phyloP scores from a whole-genome alignment of 1,140 invertebrate species.

The Diachasmimorpha longicaudata region DNA sequence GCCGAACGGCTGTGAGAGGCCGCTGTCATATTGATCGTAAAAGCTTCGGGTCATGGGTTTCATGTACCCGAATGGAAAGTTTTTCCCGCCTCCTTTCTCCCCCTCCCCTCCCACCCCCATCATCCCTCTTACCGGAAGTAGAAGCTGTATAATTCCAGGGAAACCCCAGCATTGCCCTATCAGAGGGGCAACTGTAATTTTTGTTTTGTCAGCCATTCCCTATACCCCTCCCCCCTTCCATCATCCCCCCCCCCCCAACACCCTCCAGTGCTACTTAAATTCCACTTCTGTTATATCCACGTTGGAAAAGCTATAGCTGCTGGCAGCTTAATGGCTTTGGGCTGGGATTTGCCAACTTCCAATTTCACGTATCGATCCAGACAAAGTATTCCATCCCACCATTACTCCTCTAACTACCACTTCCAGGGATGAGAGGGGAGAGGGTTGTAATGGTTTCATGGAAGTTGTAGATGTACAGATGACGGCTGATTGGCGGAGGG shows the following conservation, averaged over 20 bases:
- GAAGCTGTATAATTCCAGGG: neutral
- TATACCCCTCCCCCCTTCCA: too few species aligned
- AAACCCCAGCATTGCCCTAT: too few species aligned
- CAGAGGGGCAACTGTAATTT: neutral
- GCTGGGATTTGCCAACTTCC: slow-evolving; percentile 7
- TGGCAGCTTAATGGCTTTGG: slow-evolving; percentile 25
- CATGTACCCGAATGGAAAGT: neutral
- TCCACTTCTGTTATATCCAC: neutral
- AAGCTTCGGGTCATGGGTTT: neutral
- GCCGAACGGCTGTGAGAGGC: slow-evolving; percentile 20
- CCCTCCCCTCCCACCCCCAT: neutral
- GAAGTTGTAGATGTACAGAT: neutral
- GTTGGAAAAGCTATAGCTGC: neutral
- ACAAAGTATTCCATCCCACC: neutral
- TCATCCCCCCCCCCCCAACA: neutral
- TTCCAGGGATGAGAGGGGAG: too few species aligned
- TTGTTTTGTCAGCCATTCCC: neutral
- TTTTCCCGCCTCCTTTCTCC: neutral
- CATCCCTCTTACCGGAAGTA: neutral
- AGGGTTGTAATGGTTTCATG: slow-evolving; percentile 12
- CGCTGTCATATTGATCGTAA: slow-evolving; percentile 6
- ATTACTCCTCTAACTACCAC: slow-evolving; percentile 11
- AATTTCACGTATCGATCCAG: slow-evolving; percentile 27
- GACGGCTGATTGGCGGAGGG: neutral
- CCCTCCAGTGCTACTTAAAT: neutral